Conservation (phyloP, 2,797 vertebrate genomes). For the Phataginus tricuspis region DNA sequence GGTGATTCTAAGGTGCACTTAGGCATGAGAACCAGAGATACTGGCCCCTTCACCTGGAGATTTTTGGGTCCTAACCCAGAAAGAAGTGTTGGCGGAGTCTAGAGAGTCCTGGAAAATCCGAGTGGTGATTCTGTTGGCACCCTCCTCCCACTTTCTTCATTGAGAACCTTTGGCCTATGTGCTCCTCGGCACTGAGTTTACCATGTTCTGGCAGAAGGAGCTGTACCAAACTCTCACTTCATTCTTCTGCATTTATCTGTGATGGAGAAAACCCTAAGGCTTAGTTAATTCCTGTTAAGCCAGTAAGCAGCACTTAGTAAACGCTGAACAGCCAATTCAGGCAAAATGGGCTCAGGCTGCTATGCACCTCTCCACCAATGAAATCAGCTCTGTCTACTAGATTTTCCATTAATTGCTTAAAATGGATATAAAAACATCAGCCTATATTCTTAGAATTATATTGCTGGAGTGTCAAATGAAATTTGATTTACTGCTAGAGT, state of each 20-base stretch:
- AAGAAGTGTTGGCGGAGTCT: background rate
- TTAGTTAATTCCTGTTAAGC: background rate
- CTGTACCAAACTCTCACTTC: background rate
- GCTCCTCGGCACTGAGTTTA: background rate
- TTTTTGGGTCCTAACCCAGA: background rate
- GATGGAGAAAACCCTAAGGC: background rate
- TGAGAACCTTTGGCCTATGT: background rate
- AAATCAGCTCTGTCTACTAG: background rate
- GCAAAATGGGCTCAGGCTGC: background rate
- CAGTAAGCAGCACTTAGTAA: background rate
- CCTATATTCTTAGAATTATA: slow-evolving; percentile 23
- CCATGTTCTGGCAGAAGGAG: background rate
- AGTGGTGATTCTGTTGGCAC: background rate
- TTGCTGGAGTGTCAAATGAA: background rate
- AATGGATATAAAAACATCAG: background rate
- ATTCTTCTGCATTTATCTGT: background rate
- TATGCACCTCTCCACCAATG: background rate
- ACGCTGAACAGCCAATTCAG: background rate
- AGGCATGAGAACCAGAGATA: background rate
- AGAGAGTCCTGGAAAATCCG: background rate
- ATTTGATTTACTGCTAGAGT: background rate
- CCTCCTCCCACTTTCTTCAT: background rate
- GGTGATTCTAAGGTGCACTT: background rate
- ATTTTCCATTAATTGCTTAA: background rate
- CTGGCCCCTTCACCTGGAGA: background rate